These are phyloP conservation scores for Asarcornis scutulata DNA, from an alignment of 2,113 vertebrate species.

Conservation along the genomic window DNA sequence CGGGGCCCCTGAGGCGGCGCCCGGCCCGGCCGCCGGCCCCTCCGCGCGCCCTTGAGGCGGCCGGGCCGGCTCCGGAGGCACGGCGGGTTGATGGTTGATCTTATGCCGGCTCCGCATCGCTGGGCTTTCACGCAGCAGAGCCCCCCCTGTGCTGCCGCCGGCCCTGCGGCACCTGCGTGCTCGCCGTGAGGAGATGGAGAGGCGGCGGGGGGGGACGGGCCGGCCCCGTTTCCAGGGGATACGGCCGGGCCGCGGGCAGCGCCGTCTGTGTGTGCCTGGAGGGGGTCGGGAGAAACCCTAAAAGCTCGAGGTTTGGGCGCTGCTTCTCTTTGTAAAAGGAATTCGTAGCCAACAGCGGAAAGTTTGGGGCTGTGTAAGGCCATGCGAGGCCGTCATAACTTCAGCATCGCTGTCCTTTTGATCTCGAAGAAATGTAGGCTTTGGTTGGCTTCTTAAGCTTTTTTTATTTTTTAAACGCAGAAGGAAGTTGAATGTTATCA, in stretches of 20 bases:
- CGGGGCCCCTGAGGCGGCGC: too few species aligned
- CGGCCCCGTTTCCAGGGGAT: slow-evolving; percentile 32
- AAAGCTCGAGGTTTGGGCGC: neutral
- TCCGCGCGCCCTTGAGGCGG: neutral
- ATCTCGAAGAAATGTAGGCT: accelerated
- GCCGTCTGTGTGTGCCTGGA: neutral
- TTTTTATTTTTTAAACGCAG: neutral
- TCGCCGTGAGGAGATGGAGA: too few species aligned
- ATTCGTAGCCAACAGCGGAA: neutral
- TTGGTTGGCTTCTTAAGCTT: neutral
- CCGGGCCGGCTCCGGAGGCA: accelerated
- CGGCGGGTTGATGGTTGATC: too few species aligned
- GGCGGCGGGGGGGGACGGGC: too few species aligned
- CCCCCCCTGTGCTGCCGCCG: too few species aligned
- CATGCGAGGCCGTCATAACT: neutral
- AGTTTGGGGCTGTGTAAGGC: neutral
- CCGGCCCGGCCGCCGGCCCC: neutral
- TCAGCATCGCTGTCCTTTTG: neutral
- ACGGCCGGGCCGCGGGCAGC: neutral
- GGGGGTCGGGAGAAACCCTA: neutral
- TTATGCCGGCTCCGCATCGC: accelerated
- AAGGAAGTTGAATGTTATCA: neutral
- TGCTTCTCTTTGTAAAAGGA: neutral
- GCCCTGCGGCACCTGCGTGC: too few species aligned
- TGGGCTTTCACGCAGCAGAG: accelerated